phyloP scores from a whole-genome alignment of 2,888 invertebrate genomes.

The Andrena minutula region DNA sequence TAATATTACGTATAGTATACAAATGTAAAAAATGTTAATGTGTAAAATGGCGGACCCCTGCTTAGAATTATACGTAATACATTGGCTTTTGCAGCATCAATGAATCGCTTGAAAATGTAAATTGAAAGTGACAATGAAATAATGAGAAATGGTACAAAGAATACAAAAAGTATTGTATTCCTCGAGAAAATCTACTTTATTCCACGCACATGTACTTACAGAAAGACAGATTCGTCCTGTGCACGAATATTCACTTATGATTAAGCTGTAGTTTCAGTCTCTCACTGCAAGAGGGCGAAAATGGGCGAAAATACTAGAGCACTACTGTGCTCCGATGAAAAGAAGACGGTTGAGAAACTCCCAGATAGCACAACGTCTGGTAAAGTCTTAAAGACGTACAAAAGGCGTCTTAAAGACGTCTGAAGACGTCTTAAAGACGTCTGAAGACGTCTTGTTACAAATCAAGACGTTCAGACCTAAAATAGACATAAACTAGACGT shows the following conservation, averaged over 20 bases:
- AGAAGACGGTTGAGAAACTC: too few species aligned
- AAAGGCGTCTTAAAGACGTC: too few species aligned
- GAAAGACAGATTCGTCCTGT: constrained; percentile 25
- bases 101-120: not conserved
- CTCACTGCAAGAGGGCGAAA: constrained; percentile 23
- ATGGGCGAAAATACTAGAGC: not conserved
- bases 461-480: too few species aligned
- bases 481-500: too few species aligned
- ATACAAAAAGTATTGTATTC: constrained; percentile 6
- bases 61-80: not conserved
- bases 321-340: too few species aligned
- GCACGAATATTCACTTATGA: constrained; percentile 27
- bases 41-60: constrained; percentile 17
- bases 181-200: constrained; percentile 13
- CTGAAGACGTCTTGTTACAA: too few species aligned
- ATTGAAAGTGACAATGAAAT: not conserved
- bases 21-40: constrained; percentile 11
- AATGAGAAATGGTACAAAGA: not conserved
- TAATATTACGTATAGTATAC: not conserved
- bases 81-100: not conserved
- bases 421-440: too few species aligned
- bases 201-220: constrained; percentile 27
- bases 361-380: too few species aligned
- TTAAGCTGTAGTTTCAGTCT: not conserved
- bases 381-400: too few species aligned